Evolutionary conservation across 2,888 invertebrate species (phyloP).

Genomic region (Torymus aiolomorphi): DNA sequence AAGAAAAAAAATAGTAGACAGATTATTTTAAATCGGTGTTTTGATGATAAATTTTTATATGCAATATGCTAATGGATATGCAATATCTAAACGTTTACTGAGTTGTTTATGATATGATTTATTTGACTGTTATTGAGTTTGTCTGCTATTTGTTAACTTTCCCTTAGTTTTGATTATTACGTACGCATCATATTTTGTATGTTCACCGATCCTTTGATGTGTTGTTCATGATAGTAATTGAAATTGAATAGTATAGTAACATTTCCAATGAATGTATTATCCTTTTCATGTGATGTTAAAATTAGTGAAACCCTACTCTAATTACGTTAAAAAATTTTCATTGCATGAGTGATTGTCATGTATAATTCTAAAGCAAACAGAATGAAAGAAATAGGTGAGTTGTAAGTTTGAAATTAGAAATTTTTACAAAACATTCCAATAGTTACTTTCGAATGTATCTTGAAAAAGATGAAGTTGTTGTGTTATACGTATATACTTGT

Average conservation of each 20-base stretch:
- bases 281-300: constrained; percentile 37
- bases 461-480: constrained; percentile 28
- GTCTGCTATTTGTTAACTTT: constrained; percentile 44
- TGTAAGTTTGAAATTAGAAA: constrained; percentile 29
- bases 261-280: constrained; percentile 27
- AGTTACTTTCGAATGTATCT: constrained; percentile 20
- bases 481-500: constrained; percentile 34
- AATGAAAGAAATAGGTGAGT: constrained; percentile 29
- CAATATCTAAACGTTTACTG: neutral
- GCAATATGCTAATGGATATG: no score
- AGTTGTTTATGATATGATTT: neutral
- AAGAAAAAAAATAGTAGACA: constrained; percentile 36
- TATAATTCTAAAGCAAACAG: constrained; percentile 30
- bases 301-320: constrained; percentile 18
- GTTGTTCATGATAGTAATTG: constrained; percentile 28
- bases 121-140: constrained; percentile 16
- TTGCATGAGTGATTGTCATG: constrained; percentile 44
- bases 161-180: constrained; percentile 46
- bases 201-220: constrained; percentile 14
- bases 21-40: constrained; percentile 1
- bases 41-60: constrained; percentile 21
- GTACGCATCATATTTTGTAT: constrained; percentile 14
- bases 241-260: constrained; percentile 17
- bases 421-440: constrained; percentile 31
- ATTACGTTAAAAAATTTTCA: constrained; percentile 32